These are phyloP conservation scores for Triplophysa yarkandensis DNA, from an alignment of 2,797 vertebrate genomes.

Conservation along the genomic window DNA sequence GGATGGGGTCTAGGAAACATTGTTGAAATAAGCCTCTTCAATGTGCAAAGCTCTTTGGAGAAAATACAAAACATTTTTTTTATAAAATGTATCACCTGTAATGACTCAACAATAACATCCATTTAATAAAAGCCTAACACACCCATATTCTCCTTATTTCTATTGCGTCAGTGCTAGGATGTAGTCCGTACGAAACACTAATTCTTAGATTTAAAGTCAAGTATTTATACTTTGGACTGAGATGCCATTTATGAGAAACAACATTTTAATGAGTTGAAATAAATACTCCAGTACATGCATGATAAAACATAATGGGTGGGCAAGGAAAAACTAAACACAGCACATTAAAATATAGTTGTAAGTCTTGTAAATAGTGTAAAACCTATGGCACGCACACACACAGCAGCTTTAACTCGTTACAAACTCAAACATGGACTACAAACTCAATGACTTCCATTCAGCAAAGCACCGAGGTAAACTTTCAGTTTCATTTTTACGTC, in stretches of 20 bases:
- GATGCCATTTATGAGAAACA: conserved; percentile 82
- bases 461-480: conserved; percentile 94
- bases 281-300: conserved; percentile 99
- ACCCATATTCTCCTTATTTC: not conserved
- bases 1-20: conserved; percentile 28
- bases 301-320: conserved; percentile 52
- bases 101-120: no score
- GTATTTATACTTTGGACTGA: conserved; percentile 35
- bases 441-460: conserved; percentile 73
- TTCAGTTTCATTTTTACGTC: conserved; percentile 69
- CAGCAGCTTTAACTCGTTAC: conserved; percentile 88
- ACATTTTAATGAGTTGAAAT: conserved; percentile 98
- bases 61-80: no score
- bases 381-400: conserved; percentile 87
- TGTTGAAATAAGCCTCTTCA: conserved; percentile 41
- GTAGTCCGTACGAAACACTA: not conserved
- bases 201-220: not conserved
- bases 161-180: not conserved
- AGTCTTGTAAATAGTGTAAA: conserved; percentile 94
- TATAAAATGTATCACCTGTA: no score
- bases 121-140: no score
- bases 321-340: conserved; percentile 76
- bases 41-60: no score
- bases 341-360: conserved; percentile 83
- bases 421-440: conserved; percentile 81